Base-by-base conservation (phyloP, 1,140 invertebrate species). In the Holcopasites calliopsidis region DNA sequence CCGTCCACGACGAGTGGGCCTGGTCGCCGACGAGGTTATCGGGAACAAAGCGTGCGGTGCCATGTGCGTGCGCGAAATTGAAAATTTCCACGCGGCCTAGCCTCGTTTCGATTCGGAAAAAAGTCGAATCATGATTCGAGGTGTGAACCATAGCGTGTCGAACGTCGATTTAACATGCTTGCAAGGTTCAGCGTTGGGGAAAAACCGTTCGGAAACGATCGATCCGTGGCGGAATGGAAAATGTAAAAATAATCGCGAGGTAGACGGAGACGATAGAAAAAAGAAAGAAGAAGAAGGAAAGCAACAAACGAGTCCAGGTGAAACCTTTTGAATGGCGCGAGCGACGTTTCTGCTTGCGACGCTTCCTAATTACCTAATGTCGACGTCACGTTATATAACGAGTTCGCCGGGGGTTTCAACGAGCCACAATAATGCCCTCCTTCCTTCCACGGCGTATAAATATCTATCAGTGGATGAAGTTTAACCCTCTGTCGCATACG, bases 321-420 rank as follows among this genome's bases (percentile, higher is more conserved):
- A 82, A 82, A 57, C 80, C 78, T 77, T 82, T 80, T 52, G 54
- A 75, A 69, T 79, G 70, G 64, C 64, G 49, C 21, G 31, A 49
- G 16, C 47, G 26, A 69, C 66, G 47, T 80, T 80, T 68, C 61
- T 68, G 80, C 58, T 52, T 38, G 64, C 64, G 54, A 73, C 57
- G 68, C 64, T 77, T 74, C 75, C 69, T 82, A 82, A 82, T 82
- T 82, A 77, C 75, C 69, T 55, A 74, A 82, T 74, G 75, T 66
- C 79, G 47, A 64, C 69, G 69, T 82, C 69, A 77, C 38, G 26
- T 77, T 82, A 82, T 54, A 69, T 82, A 82, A 82, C 75, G 66
- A 76, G 62, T 77, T 68, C 69, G 50, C 62, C 69, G 79, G 74
- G 79, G 80, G 79, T 81, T 82, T 81, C 79, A 78, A 81, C 79